phyloP scores from a whole-genome alignment of 2,888 invertebrate genomes.

The Tipula lateralis region DNA sequence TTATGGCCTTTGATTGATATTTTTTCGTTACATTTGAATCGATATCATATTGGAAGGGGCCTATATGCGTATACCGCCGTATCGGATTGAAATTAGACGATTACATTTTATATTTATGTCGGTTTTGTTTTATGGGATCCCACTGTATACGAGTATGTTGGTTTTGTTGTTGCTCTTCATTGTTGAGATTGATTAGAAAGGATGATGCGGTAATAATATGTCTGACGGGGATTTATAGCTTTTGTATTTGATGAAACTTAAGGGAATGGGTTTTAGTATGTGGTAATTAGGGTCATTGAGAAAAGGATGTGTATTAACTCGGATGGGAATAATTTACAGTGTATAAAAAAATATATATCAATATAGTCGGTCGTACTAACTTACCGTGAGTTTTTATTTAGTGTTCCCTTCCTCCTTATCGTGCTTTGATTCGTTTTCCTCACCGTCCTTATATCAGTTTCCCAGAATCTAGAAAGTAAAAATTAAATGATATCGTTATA shows the following conservation, averaged over 20 bases:
- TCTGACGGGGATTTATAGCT: slow-evolving; percentile 6
- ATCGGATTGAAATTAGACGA: neutral
- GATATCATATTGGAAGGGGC: neutral
- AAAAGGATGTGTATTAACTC: too few species aligned
- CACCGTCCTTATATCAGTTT: slow-evolving; percentile 70
- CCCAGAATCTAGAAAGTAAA: slow-evolving; percentile 59
- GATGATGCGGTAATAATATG: neutral
- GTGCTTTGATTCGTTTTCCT: slow-evolving; percentile 62
- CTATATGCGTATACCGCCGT: too few species aligned
- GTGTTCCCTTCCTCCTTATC: slow-evolving; percentile 40
- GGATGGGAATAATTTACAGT: too few species aligned
- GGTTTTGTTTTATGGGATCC: neutral
- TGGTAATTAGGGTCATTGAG: neutral
- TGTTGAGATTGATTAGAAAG: neutral
- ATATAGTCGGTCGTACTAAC: neutral
- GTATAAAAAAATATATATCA: too few species aligned
- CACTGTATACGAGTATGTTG: neutral
- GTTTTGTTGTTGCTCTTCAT: neutral
- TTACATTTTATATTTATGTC: neutral
- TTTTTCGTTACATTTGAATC: neutral
- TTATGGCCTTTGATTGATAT: slow-evolving; percentile 14
- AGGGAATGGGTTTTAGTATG: neutral
- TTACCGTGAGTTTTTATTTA: neutral
- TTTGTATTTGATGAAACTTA: neutral
- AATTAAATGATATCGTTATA: neutral